A percentile compares a stretch with the other conserved stretches of the same genome.
These are phyloP conservation scores for Morone chrysops DNA, from an alignment of 2,113 vertebrate species.

Conservation along the genomic window DNA sequence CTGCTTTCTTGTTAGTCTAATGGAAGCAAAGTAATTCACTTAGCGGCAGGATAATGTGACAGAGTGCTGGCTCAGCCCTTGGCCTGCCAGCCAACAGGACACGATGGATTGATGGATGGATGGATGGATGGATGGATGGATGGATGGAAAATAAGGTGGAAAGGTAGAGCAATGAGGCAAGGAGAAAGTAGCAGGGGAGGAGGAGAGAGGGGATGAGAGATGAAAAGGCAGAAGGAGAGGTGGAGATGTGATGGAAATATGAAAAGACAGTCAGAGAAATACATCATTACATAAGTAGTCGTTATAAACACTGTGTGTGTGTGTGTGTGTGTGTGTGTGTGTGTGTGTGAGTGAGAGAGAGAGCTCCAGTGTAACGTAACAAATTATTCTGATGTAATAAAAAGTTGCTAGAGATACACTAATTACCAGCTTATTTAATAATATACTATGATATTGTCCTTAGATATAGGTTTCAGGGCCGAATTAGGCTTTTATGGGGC, in stretches of 20 bases:
- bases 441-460: not conserved
- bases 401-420: not conserved
- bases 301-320: not conserved
- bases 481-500: not conserved
- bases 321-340: too few species aligned
- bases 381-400: not conserved
- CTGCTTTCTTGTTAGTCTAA: conserved; percentile 82
- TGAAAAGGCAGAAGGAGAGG: not conserved
- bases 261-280: conserved; percentile 62
- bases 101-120: conserved; percentile 16
- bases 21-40: conserved; percentile 85
- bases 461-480: not conserved
- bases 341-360: too few species aligned
- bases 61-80: conserved; percentile 83
- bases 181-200: not conserved
- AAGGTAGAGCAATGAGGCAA: conserved; percentile 15
- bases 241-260: conserved; percentile 46
- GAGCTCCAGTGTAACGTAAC: not conserved
- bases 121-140: conserved; percentile 16
- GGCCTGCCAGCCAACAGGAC: conserved; percentile 57
- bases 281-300: conserved; percentile 63
- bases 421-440: not conserved
- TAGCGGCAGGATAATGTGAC: conserved; percentile 79
- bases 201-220: not conserved
- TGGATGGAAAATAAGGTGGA: conserved; percentile 41